A percentile compares a stretch with the other conserved stretches of the same genome.
Evolutionary conservation across 2,888 invertebrate species (phyloP).

Genomic region (Plagiodera versicolora): DNA sequence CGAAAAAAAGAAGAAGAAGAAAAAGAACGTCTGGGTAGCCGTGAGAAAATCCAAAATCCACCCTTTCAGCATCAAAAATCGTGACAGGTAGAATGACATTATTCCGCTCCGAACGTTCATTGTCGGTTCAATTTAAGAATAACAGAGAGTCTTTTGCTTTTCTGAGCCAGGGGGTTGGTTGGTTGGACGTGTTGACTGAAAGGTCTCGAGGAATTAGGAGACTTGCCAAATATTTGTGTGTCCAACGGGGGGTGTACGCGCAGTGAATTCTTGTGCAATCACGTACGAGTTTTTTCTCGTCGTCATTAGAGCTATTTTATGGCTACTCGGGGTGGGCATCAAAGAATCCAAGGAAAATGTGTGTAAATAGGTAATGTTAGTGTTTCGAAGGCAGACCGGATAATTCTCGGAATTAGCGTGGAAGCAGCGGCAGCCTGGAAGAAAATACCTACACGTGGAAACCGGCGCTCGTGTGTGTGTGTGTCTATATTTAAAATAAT

Average conservation of each 20-base stretch:
- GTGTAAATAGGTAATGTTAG: too few relatives aligned
- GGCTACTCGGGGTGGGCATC: too few relatives aligned
- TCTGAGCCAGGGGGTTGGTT: background rate
- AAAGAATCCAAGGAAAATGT: too few relatives aligned
- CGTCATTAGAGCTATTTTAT: too few relatives aligned
- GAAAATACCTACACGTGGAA: background rate
- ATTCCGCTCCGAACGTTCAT: slow-evolving; percentile 16
- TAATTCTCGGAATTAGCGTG: too few relatives aligned
- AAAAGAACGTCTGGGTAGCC: slow-evolving; percentile 9
- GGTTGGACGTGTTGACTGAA: slow-evolving; percentile 2
- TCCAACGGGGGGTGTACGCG: too few relatives aligned
- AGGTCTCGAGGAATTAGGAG: slow-evolving; percentile 8
- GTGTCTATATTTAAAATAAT: background rate
- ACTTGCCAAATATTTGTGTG: slow-evolving; percentile 2
- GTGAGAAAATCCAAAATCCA: slow-evolving; percentile 25
- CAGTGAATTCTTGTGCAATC: too few relatives aligned
- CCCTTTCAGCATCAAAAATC: slow-evolving; percentile 24
- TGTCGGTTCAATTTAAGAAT: slow-evolving; percentile 12
- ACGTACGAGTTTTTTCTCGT: too few relatives aligned
- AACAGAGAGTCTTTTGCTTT: slow-evolving; percentile 10
- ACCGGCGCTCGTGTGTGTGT: too few relatives aligned
- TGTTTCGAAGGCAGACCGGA: too few relatives aligned
- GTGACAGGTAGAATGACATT: slow-evolving; percentile 28
- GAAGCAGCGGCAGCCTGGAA: too few relatives aligned
- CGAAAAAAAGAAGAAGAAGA: too few relatives aligned